Conservation (phyloP, 2,888 invertebrate genomes). For the Sipunculus nudus region DNA sequence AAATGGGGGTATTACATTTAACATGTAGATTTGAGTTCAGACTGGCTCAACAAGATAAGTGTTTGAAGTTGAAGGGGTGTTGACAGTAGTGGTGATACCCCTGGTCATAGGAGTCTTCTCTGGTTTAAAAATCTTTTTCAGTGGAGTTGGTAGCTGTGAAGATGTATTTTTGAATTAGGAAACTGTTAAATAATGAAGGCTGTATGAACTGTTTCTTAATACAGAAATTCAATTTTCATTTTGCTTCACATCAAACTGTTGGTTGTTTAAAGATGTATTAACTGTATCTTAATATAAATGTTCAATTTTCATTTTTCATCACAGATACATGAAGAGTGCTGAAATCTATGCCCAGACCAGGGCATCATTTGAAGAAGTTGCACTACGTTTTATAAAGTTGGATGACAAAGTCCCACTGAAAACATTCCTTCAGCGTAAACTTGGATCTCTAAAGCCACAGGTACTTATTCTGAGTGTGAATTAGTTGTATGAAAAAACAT, state of each 20-base stretch:
- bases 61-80: too few relatives aligned
- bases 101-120: too few relatives aligned
- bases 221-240: too few relatives aligned
- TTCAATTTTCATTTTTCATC: neutral
- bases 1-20: too few relatives aligned
- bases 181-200: too few relatives aligned
- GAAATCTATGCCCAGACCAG: constrained; percentile 88
- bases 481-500: neutral
- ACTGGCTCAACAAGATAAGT: too few relatives aligned
- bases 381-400: constrained; percentile 86
- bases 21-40: too few relatives aligned
- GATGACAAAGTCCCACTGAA: constrained; percentile 87
- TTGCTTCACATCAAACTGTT: neutral
- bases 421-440: constrained; percentile 83
- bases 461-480: constrained; percentile 65
- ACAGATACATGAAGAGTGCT: constrained; percentile 81
- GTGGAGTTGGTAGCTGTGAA: too few relatives aligned
- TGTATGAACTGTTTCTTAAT: neutral
- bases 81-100: too few relatives aligned
- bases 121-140: too few relatives aligned
- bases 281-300: neutral
- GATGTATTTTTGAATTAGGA: too few relatives aligned
- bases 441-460: constrained; percentile 68
- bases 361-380: constrained; percentile 92
- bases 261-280: neutral